Conservation (phyloP, 2,888 invertebrate genomes). For the Frankliniella fusca region DNA sequence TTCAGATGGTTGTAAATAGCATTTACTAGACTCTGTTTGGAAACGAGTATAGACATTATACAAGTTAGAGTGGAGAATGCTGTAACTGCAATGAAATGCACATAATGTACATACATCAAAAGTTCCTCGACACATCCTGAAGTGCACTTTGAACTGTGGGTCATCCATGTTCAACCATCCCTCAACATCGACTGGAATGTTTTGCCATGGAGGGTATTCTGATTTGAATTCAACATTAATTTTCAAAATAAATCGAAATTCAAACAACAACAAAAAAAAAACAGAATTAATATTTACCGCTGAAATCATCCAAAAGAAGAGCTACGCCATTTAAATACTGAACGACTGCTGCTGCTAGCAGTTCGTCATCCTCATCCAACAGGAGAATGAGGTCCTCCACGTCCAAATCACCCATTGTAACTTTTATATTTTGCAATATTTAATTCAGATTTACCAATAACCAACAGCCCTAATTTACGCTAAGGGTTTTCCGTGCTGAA, state of each 20-base stretch:
- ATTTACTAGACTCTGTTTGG: neutral
- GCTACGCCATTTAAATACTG: neutral
- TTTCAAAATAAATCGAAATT: neutral
- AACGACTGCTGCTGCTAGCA: neutral
- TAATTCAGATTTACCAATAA: too few species aligned
- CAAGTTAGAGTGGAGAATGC: neutral
- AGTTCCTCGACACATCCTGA: neutral
- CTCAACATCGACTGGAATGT: neutral
- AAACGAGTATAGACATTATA: neutral
- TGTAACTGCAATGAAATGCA: neutral
- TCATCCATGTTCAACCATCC: neutral
- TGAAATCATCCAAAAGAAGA: neutral
- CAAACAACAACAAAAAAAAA: neutral
- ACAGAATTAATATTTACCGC: neutral
- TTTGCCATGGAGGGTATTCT: neutral
- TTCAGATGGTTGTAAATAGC: neutral
- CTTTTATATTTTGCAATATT: too few species aligned
- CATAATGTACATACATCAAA: neutral
- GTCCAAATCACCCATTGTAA: too few species aligned
- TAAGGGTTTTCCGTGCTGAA: too few species aligned
- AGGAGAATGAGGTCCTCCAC: too few species aligned
- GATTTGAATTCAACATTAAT: neutral
- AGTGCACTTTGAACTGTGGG: neutral
- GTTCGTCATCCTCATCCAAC: neutral
- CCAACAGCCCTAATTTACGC: too few species aligned